phyloP scores from a whole-genome alignment of 2,797 vertebrate species.

The Myiotriccus ornatus region DNA sequence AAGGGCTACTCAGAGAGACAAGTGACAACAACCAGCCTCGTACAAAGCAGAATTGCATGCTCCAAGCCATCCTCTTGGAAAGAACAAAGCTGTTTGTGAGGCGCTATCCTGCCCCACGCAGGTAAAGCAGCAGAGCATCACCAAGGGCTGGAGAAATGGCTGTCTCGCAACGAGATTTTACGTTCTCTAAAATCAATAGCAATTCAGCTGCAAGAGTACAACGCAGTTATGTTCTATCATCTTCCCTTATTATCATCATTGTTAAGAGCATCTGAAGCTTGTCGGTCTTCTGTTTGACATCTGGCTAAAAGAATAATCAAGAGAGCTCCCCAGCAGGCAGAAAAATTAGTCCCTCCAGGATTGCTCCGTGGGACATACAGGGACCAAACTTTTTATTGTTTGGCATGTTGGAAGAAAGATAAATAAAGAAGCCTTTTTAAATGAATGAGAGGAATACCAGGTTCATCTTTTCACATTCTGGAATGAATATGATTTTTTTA shows the following conservation, averaged over 20 bases:
- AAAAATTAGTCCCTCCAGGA: neutral
- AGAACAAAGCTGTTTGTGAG: neutral
- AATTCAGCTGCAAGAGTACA: neutral
- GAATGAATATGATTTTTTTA: neutral
- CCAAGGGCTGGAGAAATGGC: neutral
- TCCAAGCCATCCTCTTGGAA: neutral
- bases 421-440: neutral
- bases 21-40: neutral
- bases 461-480: neutral
- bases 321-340: neutral
- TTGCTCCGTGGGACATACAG: neutral
- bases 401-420: neutral
- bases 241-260: neutral
- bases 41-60: neutral
- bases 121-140: neutral
- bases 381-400: neutral
- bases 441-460: neutral
- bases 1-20: neutral
- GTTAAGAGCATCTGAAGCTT: constrained; percentile 3
- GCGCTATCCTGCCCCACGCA: neutral
- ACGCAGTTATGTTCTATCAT: neutral
- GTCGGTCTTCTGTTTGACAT: neutral
- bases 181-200: constrained; percentile 15
- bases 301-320: neutral
- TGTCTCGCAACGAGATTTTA: neutral